Evolutionary conservation across 2,797 vertebrate genomes (phyloP), one percentile per base, ranked within the genome.

Genomic region (Cottoperca gobio): DNA sequence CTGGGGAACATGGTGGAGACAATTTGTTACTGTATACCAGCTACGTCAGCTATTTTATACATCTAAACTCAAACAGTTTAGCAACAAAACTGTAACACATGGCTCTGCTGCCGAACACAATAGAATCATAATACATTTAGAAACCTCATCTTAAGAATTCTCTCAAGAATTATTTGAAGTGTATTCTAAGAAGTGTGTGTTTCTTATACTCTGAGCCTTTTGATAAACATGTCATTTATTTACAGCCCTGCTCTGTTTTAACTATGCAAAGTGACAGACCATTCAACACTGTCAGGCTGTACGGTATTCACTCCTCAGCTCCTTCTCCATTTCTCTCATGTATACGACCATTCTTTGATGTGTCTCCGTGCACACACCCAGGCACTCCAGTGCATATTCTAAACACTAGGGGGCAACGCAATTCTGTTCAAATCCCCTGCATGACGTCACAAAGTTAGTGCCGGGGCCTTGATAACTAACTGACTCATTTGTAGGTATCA

Each of bases 341-440:
- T 7, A 31, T 31, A 8, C 31, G 31, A 6, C n/a, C 11, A 50
- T 23, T 31, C 6, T 31, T 12, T 21, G 21, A 6, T 43, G 33
- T 31, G 45, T 66, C 21, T 26, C 9, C 4, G 2, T 35, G 5
- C 19, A 43, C 21, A 60, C 12, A 11, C 26, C 7, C 10, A 75
- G 3, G 4, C 17, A 12, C 49, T 13, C 17, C 48, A 73, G 8
- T 61, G 70, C 63, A 48, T 21, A 55, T 28, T 79, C 12, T 69
- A 6, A 79, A 73, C 93, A 94, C 89, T 85, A 93, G 93, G 90
- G 93, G 92, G 92, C 92, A 95, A 91, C 85, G 60, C 77, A 49
- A 85, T 91, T 86, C 91, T 92, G 70, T 67, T 70, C 5, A 67
- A 76, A 46, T 33, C 7, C 21, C 12, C 46, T 40, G n/a, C 1